Evolutionary conservation across 1,140 invertebrate genomes (phyloP).

Genomic region (Cyrtorhinus lividipennis): DNA sequence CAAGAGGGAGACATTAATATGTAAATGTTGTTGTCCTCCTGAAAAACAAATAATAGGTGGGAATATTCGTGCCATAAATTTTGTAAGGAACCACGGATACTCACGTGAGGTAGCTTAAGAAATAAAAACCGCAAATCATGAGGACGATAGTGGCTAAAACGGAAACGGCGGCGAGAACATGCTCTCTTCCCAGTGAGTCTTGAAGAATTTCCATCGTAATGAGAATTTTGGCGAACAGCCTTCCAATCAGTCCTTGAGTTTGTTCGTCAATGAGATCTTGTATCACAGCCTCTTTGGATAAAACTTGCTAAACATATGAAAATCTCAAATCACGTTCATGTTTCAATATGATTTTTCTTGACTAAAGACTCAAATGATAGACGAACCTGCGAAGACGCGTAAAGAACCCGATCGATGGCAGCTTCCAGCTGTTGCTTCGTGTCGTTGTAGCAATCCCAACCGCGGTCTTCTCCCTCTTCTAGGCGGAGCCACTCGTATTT

Average conservation of each 20-base stretch:
- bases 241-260: slow-evolving; percentile 49
- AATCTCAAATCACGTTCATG: neutral
- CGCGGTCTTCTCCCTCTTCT: slow-evolving; percentile 24
- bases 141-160: slow-evolving; percentile 65
- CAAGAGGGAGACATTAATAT: neutral
- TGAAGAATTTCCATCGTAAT: slow-evolving; percentile 57
- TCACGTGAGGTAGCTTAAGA: slow-evolving; percentile 78
- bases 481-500: slow-evolving; percentile 72
- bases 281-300: slow-evolving; percentile 51
- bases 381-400: slow-evolving; percentile 21
- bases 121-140: slow-evolving; percentile 66
- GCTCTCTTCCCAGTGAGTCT: slow-evolving; percentile 61
- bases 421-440: slow-evolving; percentile 25
- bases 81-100: no score
- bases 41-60: no score
- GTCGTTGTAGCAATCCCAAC: slow-evolving; percentile 24
- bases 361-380: no score
- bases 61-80: neutral
- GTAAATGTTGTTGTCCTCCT: no score
- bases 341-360: neutral
- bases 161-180: slow-evolving; percentile 66
- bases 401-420: slow-evolving; percentile 21
- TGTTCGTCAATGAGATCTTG: slow-evolving; percentile 37
- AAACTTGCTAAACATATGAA: slow-evolving; percentile 27
- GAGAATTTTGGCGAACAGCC: slow-evolving; percentile 47